Evolutionary conservation across 2,113 vertebrate species (phyloP), one percentile per base, ranked within the genome.

Genomic region (Cromileptes altivelis): DNA sequence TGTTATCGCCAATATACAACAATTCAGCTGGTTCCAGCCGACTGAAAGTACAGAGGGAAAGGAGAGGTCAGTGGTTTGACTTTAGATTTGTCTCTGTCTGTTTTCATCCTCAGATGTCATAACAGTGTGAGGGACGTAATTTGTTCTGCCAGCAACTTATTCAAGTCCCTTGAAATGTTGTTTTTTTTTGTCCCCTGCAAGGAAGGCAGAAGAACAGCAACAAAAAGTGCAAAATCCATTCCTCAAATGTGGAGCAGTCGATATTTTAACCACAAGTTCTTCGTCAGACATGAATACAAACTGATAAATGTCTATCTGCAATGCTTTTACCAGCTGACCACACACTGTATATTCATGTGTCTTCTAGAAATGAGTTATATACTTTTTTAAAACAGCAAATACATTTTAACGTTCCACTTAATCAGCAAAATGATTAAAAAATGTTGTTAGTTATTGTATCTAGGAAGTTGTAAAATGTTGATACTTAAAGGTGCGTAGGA

Each of bases 61-160:
- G 74, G 75, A 86, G 81, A 82, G 84, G 89, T 86, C 86, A 86
- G 57, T 2, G 0, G 18, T 58, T 76, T 76, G 86, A 80, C 65
- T 71, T 65, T 45, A 68, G 64, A 88, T 89, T 86, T 79, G 80
- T 90, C 88, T 78, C 78, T 70, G 77, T 87, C 80, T 83, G 42
- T 62, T 75, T 80, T 49, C n/a, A 49, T 71, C 47, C 47, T 84
- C 47, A 60, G 75, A 78, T 82, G 88, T 90, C 82, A 84, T 47
- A 75, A 77, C 70, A 85, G 62, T 57, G 60, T 56, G 75, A 79
- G 72, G 42, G 74, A 85, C 23, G 37, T 75, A 15, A 70, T 84
- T 81, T 89, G 70, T 74, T 85, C 67, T 80, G 57, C 62, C 70
- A 55, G 52, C 40, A 64, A 81, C 45, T 52, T 76, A 45, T 79